phyloP scores from a whole-genome alignment of 1,140 invertebrate species.

The Gonioctena quinquepunctata region DNA sequence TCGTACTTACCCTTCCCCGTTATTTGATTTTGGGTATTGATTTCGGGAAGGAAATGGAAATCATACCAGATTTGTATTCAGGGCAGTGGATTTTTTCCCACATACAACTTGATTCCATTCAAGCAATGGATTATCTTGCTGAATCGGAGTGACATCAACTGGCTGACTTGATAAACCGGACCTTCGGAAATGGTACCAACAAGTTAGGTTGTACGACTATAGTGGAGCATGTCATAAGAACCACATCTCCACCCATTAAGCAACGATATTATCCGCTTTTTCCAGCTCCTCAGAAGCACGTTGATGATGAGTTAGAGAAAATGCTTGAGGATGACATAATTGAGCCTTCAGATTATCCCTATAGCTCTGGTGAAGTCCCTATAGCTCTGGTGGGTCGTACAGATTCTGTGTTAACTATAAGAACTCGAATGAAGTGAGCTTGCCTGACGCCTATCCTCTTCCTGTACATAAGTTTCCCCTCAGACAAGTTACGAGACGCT shows the following conservation, averaged over 20 bases:
- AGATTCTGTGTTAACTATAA: conserved; percentile 52
- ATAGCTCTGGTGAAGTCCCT: conserved; percentile 15
- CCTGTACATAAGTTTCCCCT: conserved; percentile 13
- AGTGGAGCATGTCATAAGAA: too few relatives aligned
- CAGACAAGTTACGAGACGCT: conserved; percentile 37
- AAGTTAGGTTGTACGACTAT: too few relatives aligned
- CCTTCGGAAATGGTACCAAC: too few relatives aligned
- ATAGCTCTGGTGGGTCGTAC: conserved; percentile 32
- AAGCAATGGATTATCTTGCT: too few relatives aligned
- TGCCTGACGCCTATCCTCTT: conserved; percentile 21
- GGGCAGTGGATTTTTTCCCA: too few relatives aligned
- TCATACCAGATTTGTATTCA: too few relatives aligned
- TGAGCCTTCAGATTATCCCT: conserved; percentile 22
- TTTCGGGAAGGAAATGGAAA: too few relatives aligned
- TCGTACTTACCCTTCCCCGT: too few relatives aligned
- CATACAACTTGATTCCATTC: too few relatives aligned
- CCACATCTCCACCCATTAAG: not conserved
- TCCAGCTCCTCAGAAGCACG: not conserved
- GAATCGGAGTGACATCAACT: too few relatives aligned
- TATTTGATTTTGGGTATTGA: too few relatives aligned
- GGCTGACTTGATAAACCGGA: not conserved
- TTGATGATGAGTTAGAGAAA: not conserved
- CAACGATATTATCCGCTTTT: not conserved
- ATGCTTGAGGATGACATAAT: conserved; percentile 16
- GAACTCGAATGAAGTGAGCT: conserved; percentile 25